Evolutionary conservation across 2,888 invertebrate genomes (phyloP).

Genomic region (Thymelicus sylvestris): DNA sequence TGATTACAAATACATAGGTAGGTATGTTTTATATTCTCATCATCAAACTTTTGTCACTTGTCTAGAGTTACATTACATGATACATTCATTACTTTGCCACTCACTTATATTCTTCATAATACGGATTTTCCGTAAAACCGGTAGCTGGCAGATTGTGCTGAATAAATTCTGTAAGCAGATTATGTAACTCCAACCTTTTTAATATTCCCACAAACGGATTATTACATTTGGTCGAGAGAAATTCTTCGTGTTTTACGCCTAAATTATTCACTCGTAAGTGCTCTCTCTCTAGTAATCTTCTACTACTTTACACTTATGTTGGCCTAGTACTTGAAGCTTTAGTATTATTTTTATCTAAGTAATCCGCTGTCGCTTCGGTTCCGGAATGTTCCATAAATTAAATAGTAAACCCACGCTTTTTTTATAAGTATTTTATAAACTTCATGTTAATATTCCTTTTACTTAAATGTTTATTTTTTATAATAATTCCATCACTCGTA

Average conservation of each 20-base stretch:
- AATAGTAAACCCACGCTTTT: too few species aligned
- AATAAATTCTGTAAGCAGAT: slow-evolving; percentile 20
- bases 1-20: too few species aligned
- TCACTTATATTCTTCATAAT: neutral
- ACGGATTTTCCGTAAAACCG: slow-evolving; percentile 2
- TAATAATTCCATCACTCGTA: too few species aligned
- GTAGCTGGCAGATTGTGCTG: slow-evolving; percentile 4
- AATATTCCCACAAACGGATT: slow-evolving; percentile 30
- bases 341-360: neutral
- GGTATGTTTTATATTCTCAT: too few species aligned
- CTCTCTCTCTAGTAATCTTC: slow-evolving; percentile 12
- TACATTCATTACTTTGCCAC: neutral
- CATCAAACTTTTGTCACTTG: too few species aligned
- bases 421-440: too few species aligned
- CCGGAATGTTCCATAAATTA: too few species aligned
- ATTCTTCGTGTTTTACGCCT: slow-evolving; percentile 22
- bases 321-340: neutral
- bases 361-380: too few species aligned
- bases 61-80: too few species aligned
- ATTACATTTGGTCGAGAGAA: slow-evolving; percentile 12
- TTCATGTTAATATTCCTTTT: too few species aligned
- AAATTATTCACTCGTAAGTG: slow-evolving; percentile 20
- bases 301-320: slow-evolving; percentile 12
- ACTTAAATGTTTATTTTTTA: too few species aligned
- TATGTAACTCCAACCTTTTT: slow-evolving; percentile 29